phyloP scores from a whole-genome alignment of 1,140 invertebrate species.

The Drosophila auraria region DNA sequence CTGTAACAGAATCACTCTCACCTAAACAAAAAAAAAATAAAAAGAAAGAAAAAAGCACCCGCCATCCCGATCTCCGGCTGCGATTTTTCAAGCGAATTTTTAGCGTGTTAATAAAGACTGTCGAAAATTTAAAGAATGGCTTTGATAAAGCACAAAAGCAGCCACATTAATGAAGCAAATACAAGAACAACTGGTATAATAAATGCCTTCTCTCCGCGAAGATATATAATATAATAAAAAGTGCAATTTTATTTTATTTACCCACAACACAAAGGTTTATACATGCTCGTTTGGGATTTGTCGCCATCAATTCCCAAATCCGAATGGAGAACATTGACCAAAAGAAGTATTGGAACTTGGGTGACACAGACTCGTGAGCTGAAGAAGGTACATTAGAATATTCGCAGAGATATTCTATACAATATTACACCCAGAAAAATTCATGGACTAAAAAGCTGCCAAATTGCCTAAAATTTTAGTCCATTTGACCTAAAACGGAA shows the following conservation, averaged over 20 bases:
- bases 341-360: slow-evolving; percentile 1
- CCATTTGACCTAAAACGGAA: no score
- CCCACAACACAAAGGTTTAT: slow-evolving; percentile 29
- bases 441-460: no score
- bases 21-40: slow-evolving; percentile 12
- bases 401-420: no score
- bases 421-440: no score
- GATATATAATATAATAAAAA: slow-evolving; percentile 52
- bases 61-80: slow-evolving; percentile 15
- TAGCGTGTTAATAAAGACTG: slow-evolving; percentile 73
- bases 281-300: slow-evolving; percentile 14
- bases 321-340: slow-evolving; percentile 11
- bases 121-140: slow-evolving; percentile 75
- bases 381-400: no score
- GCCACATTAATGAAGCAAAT: slow-evolving; percentile 48
- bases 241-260: slow-evolving; percentile 65
- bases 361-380: not conserved
- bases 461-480: no score
- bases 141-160: slow-evolving; percentile 59
- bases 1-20: slow-evolving; percentile 64
- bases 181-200: slow-evolving; percentile 64
- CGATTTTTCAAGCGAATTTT: slow-evolving; percentile 64
- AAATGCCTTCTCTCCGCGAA: slow-evolving; percentile 32
- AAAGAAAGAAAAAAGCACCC: not conserved
- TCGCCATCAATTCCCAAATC: slow-evolving; percentile 14